Conservation (phyloP, 2,113 vertebrate species). For the Furnarius figulus region DNA sequence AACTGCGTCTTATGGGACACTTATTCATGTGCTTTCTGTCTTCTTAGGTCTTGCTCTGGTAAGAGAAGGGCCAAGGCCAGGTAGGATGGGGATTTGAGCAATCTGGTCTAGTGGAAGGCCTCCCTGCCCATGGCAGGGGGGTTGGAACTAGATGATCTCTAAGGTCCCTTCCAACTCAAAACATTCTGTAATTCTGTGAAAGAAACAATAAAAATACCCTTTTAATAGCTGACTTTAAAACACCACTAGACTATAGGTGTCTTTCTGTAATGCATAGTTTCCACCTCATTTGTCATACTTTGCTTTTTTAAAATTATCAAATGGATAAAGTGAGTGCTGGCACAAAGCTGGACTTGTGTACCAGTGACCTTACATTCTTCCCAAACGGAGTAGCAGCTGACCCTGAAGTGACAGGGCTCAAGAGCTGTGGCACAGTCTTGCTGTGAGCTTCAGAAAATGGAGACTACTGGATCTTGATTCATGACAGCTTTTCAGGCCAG, state of each 20-base stretch:
- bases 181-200: not conserved
- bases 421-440: not conserved
- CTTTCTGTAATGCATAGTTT: not conserved
- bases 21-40: not conserved
- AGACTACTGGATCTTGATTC: not conserved
- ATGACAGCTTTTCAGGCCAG: not conserved
- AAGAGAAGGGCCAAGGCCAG: not conserved
- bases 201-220: not conserved
- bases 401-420: accelerated
- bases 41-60: not conserved
- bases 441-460: not conserved
- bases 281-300: not conserved
- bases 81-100: not conserved
- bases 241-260: not conserved
- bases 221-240: not conserved
- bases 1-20: not conserved
- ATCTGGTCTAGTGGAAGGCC: not conserved
- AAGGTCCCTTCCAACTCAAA: not conserved
- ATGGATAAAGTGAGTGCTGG: not conserved
- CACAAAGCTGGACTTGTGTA: not conserved
- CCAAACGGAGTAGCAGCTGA: not conserved
- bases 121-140: not conserved
- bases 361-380: not conserved
- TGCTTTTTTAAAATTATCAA: not conserved
- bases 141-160: not conserved